phyloP scores from a whole-genome alignment of 2,113 vertebrate genomes.

The Brachionichthys hirsutus region DNA sequence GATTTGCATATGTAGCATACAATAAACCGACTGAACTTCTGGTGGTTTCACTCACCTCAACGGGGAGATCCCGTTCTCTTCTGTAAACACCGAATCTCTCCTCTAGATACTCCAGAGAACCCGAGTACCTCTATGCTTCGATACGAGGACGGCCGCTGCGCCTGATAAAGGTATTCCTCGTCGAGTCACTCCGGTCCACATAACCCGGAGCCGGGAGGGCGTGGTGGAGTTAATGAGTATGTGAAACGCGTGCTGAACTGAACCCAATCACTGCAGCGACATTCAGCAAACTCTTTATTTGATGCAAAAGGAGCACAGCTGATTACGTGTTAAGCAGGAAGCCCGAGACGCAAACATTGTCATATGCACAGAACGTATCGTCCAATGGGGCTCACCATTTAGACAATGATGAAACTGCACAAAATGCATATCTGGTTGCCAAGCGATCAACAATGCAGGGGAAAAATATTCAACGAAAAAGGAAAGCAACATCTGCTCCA shows the following conservation, averaged over 20 bases:
- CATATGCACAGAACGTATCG: constrained; percentile 28
- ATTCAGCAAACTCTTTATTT: constrained; percentile 65
- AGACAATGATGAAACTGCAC: constrained; percentile 9
- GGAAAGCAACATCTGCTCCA: constrained; percentile 28
- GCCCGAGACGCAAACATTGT: constrained; percentile 29
- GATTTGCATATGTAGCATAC: not conserved
- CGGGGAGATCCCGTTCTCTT: not conserved
- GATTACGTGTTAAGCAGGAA: constrained; percentile 29
- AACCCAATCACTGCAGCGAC: constrained; percentile 2
- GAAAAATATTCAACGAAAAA: constrained; percentile 29
- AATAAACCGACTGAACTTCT: constrained; percentile 1
- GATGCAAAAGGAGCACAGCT: constrained; percentile 52
- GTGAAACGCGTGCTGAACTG: not conserved
- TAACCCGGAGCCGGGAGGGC: constrained; percentile 33
- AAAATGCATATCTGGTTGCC: constrained; percentile 13
- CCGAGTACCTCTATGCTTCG: not conserved
- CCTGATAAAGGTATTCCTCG: not conserved
- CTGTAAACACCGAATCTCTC: too few species aligned
- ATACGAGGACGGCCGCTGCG: not conserved
- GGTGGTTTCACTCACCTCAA: constrained; percentile 22
- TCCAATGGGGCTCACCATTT: not conserved
- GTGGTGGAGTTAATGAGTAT: constrained; percentile 63
- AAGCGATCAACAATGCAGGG: constrained; percentile 13
- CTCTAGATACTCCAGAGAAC: not conserved
- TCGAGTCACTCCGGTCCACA: constrained; percentile 17